phyloP scores from a whole-genome alignment of 1,140 invertebrate genomes.

The Brevipalpus yothersi region DNA sequence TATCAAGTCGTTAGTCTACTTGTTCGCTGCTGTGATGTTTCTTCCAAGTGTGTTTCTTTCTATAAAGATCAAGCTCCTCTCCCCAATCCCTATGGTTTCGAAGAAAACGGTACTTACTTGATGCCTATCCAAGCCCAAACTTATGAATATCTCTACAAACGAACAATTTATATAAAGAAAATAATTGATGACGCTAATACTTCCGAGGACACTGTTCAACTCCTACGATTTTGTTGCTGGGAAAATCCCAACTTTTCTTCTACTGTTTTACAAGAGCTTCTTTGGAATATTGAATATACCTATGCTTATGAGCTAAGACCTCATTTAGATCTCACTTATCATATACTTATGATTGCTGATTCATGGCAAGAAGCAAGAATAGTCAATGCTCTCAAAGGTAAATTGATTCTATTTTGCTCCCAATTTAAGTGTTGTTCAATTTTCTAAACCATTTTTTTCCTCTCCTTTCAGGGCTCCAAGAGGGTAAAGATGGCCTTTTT shows the following conservation, averaged over 20 bases:
- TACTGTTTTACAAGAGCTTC: slow-evolving; percentile 56
- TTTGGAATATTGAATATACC: slow-evolving; percentile 69
- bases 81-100: slow-evolving; percentile 50
- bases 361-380: slow-evolving; percentile 84
- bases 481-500: slow-evolving; percentile 72
- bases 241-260: slow-evolving; percentile 82
- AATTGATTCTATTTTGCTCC: neutral
- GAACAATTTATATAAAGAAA: slow-evolving; percentile 70
- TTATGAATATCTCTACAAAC: slow-evolving; percentile 52
- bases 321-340: slow-evolving; percentile 64
- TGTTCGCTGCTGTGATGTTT: slow-evolving; percentile 75
- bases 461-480: slow-evolving; percentile 38
- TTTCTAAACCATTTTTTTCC: slow-evolving; percentile 1
- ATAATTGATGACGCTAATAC: slow-evolving; percentile 76
- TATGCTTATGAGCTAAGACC: slow-evolving; percentile 81
- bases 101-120: slow-evolving; percentile 30
- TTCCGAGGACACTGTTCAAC: slow-evolving; percentile 62
- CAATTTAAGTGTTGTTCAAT: neutral
- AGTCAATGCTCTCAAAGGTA: slow-evolving; percentile 62
- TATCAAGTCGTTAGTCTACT: slow-evolving; percentile 78
- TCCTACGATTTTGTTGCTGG: slow-evolving; percentile 66
- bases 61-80: slow-evolving; percentile 27
- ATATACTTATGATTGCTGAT: slow-evolving; percentile 68
- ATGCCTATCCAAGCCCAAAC: slow-evolving; percentile 47
- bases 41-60: slow-evolving; percentile 45